These are phyloP conservation scores for Serinus canaria DNA, from an alignment of 2,113 vertebrate species.

Conservation along the genomic window DNA sequence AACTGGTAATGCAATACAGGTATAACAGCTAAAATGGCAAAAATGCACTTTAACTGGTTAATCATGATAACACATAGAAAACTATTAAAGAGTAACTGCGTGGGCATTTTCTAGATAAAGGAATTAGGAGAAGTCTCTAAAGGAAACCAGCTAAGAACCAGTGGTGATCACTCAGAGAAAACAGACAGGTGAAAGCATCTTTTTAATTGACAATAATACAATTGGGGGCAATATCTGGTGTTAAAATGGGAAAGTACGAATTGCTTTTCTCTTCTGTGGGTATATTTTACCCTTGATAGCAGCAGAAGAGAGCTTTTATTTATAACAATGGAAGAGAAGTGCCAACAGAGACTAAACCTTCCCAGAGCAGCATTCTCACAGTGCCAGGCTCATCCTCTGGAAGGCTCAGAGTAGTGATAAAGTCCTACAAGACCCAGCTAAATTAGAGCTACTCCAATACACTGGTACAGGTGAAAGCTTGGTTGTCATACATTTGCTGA, in stretches of 20 bases:
- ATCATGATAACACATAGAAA: background rate
- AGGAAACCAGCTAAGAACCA: background rate
- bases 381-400: background rate
- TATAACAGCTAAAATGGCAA: background rate
- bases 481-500: background rate
- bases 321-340: background rate
- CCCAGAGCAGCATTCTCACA: background rate
- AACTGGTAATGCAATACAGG: background rate
- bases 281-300: background rate
- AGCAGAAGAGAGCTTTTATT: background rate
- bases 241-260: background rate
- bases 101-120: background rate
- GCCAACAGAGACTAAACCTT: background rate
- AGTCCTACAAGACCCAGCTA: background rate
- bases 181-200: background rate
- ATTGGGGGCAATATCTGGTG: rapidly evolving
- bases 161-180: background rate
- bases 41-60: background rate
- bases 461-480: background rate
- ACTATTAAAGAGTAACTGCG: background rate
- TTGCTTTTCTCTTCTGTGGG: background rate
- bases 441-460: background rate
- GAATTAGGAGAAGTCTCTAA: background rate
- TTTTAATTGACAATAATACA: background rate
- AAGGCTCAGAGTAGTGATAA: background rate